Evolutionary conservation across 2,797 vertebrate species (phyloP).

Genomic region (Hylomyscus alleni): DNA sequence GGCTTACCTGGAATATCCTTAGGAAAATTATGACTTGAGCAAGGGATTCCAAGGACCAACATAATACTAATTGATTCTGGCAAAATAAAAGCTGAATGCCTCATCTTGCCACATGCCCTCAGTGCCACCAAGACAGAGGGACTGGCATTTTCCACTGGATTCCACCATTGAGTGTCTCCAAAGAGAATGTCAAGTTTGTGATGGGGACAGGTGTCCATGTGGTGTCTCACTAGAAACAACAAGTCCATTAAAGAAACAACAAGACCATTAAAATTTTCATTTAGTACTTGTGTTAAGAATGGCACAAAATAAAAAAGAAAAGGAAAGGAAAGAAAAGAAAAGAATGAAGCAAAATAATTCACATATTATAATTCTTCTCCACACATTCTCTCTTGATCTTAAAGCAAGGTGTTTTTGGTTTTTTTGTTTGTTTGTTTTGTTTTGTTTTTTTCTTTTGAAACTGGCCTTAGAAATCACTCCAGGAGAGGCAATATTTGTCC

Average conservation of each 20-base stretch:
- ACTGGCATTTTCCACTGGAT: accelerated
- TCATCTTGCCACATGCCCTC: neutral
- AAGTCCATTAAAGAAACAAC: neutral
- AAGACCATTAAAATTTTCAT: neutral
- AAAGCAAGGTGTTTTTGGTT: neutral
- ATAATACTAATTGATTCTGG: too few relatives aligned
- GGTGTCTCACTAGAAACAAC: neutral
- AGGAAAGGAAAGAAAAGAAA: too few relatives aligned
- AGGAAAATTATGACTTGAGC: neutral
- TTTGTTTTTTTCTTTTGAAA: neutral
- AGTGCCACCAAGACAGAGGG: neutral
- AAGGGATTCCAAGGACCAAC: neutral
- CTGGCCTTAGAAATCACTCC: neutral
- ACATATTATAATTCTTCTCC: neutral
- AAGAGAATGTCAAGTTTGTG: neutral
- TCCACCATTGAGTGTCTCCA: too few relatives aligned
- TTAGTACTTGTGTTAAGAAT: neutral
- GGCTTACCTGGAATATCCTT: neutral
- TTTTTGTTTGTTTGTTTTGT: neutral
- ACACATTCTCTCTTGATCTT: neutral
- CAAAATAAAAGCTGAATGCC: neutral
- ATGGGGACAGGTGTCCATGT: neutral
- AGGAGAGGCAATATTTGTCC: neutral
- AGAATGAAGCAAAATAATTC: neutral
- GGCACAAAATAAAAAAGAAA: neutral